Conservation (phyloP, 2,797 vertebrate species). For the Schizopygopsis malacanthus region DNA sequence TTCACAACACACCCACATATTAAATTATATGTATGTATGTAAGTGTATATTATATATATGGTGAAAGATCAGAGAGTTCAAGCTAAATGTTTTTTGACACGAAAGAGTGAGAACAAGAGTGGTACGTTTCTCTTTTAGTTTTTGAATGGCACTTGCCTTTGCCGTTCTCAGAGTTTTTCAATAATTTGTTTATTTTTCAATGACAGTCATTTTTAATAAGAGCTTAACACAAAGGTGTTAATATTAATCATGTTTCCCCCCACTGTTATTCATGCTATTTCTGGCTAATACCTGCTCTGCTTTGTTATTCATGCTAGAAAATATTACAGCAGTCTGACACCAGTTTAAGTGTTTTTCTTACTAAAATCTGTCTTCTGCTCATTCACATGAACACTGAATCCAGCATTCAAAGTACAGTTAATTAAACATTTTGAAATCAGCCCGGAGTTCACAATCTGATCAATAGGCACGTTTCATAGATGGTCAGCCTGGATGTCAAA, state of each 20-base stretch:
- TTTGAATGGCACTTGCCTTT: slow-evolving; percentile 37
- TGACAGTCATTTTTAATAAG: slow-evolving; percentile 47
- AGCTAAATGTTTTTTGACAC: neutral
- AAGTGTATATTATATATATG: neutral
- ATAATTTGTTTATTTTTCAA: slow-evolving; percentile 41
- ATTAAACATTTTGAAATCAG: slow-evolving; percentile 38
- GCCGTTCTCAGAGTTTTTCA: slow-evolving; percentile 20
- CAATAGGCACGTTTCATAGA: neutral
- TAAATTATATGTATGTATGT: neutral
- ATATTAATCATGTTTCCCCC: slow-evolving; percentile 37
- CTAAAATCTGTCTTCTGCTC: slow-evolving; percentile 25
- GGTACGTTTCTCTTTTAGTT: slow-evolving; percentile 15
- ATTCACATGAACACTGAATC: slow-evolving; percentile 3
- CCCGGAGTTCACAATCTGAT: slow-evolving; percentile 17
- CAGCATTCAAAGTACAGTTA: slow-evolving; percentile 29
- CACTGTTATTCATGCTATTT: slow-evolving; percentile 39
- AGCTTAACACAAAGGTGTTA: slow-evolving; percentile 42
- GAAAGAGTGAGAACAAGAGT: slow-evolving; percentile 31
- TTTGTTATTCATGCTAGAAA: slow-evolving; percentile 29
- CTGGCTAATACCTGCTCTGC: slow-evolving; percentile 27
- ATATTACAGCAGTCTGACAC: slow-evolving; percentile 21
- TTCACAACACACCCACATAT: neutral
- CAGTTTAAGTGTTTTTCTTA: neutral
- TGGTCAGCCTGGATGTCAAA: neutral
- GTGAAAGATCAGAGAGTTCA: neutral